phyloP scores from a whole-genome alignment of 2,888 invertebrate species.

The Hyles lineata region DNA sequence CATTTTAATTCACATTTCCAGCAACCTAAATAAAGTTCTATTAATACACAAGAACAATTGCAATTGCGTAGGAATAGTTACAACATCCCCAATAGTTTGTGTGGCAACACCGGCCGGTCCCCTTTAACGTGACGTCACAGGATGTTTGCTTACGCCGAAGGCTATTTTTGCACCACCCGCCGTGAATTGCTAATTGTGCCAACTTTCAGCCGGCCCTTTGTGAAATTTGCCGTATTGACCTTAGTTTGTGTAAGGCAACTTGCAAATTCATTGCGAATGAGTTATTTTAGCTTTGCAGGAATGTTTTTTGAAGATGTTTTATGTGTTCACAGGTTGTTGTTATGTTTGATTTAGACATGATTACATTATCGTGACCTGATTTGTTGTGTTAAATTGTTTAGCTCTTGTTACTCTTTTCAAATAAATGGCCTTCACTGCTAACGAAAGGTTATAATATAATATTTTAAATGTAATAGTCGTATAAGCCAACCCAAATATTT shows the following conservation, averaged over 20 bases:
- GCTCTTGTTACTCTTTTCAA: too few species aligned
- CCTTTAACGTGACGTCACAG: conserved; percentile 58
- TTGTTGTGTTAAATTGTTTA: too few species aligned
- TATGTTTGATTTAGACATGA: too few species aligned
- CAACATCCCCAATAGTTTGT: background rate
- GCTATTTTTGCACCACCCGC: conserved; percentile 54
- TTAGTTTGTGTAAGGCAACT: background rate
- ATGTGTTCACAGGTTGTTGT: too few species aligned
- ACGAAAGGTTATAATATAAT: too few species aligned
- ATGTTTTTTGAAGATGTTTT: background rate
- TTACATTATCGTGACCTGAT: too few species aligned
- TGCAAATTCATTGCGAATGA: background rate
- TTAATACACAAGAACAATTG: background rate
- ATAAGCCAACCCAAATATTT: too few species aligned
- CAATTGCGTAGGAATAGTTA: background rate
- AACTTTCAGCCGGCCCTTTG: conserved; percentile 35
- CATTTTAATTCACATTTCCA: too few species aligned
- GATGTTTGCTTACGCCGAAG: conserved; percentile 53
- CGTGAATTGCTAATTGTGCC: conserved; percentile 44
- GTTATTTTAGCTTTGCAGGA: background rate
- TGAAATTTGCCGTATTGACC: conserved; percentile 3
- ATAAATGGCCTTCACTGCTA: too few species aligned
- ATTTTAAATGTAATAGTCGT: too few species aligned
- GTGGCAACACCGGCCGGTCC: conserved; percentile 1
- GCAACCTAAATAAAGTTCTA: too few species aligned